A percentile compares a stretch with the other conserved stretches of the same genome.
phyloP scores from a whole-genome alignment of 2,888 invertebrate genomes.

The Bombylius major region DNA sequence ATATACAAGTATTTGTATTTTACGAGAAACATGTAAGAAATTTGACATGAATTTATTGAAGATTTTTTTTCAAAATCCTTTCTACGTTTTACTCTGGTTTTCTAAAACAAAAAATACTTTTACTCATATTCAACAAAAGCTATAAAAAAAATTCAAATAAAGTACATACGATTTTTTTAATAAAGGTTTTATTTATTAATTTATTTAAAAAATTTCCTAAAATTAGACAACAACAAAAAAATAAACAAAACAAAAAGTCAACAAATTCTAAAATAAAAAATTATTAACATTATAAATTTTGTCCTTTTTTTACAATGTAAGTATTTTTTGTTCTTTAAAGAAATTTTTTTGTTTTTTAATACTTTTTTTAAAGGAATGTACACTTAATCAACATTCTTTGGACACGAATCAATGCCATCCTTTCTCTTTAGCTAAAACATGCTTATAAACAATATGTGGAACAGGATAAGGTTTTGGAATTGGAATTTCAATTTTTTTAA shows the following conservation, averaged over 20 bases:
- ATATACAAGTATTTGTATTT: too few relatives aligned
- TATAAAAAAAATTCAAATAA: too few relatives aligned
- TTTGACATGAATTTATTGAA: too few relatives aligned
- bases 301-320: not conserved
- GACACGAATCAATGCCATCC: slow-evolving; percentile 17
- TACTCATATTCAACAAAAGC: too few relatives aligned
- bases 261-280: slow-evolving; percentile 2
- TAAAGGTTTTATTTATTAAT: too few relatives aligned
- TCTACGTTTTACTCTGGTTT: too few relatives aligned
- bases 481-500: slow-evolving; percentile 59
- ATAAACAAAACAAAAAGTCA: not conserved
- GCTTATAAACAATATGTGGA: slow-evolving; percentile 60
- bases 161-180: too few relatives aligned
- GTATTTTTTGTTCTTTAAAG: not conserved
- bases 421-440: slow-evolving; percentile 40
- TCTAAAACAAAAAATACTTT: too few relatives aligned
- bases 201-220: slow-evolving; percentile 5
- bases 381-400: not conserved
- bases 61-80: too few relatives aligned
- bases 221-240: slow-evolving; percentile 13
- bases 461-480: slow-evolving; percentile 61
- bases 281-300: not conserved
- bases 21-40: too few relatives aligned
- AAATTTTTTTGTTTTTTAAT: too few relatives aligned
- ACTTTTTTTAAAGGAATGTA: too few relatives aligned